A percentile compares a stretch with the other conserved stretches of the same genome.
Conservation (phyloP, 2,113 vertebrate species). For the Chamaea fasciata region DNA sequence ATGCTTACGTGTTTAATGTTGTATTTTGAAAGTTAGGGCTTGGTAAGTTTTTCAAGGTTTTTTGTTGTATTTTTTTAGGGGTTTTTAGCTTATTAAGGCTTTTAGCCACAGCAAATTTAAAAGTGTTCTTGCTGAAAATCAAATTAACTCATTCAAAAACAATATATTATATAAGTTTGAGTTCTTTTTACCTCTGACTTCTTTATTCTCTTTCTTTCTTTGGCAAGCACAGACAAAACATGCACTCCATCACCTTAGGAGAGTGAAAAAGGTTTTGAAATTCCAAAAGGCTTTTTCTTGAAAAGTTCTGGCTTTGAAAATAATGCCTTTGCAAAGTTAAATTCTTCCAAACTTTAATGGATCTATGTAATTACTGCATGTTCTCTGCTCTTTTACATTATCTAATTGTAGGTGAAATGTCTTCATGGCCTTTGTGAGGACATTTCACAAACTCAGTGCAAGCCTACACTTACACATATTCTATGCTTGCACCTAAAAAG, state of each 20-base stretch:
- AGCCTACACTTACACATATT: background rate
- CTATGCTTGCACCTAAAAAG: background rate
- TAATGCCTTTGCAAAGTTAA: background rate
- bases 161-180: background rate
- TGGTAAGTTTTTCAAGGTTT: background rate
- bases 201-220: background rate
- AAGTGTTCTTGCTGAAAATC: background rate
- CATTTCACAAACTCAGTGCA: background rate
- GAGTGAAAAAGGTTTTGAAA: background rate
- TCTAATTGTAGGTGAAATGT: background rate
- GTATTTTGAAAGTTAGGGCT: background rate
- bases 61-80: background rate
- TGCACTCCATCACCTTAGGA: background rate
- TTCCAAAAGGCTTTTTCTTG: background rate
- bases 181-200: background rate
- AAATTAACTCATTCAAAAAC: background rate
- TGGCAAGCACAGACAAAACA: background rate
- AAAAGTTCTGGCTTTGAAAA: background rate
- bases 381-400: background rate
- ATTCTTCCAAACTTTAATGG: background rate
- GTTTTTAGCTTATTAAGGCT: background rate
- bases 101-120: background rate
- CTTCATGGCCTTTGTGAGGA: background rate
- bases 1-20: background rate
- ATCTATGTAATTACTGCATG: background rate